phyloP scores from a whole-genome alignment of 2,888 invertebrate species.

The Strigamia crassipes region DNA sequence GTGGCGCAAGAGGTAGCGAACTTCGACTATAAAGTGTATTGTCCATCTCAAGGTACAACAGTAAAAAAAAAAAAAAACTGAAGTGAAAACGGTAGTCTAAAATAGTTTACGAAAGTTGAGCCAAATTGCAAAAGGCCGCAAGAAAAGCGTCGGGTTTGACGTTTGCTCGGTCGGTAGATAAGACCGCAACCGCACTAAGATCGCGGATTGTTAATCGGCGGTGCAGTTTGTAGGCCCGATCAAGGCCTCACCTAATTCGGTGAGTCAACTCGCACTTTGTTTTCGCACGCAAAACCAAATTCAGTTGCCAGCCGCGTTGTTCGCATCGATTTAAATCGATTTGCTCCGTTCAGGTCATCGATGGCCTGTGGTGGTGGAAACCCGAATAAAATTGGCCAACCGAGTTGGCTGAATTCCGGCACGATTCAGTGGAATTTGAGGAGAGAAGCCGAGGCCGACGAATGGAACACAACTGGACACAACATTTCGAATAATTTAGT shows the following conservation, averaged over 20 bases:
- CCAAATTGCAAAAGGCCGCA: too few relatives aligned
- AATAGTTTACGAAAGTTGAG: too few relatives aligned
- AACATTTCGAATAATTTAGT: neutral
- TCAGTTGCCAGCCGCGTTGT: too few relatives aligned
- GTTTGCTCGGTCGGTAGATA: neutral
- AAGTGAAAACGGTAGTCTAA: neutral
- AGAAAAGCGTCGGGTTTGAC: neutral
- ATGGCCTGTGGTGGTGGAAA: slow-evolving; percentile 16
- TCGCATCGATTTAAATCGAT: too few relatives aligned
- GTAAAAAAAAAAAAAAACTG: neutral
- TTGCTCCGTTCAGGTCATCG: neutral
- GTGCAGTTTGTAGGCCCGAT: neutral
- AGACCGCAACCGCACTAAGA: neutral
- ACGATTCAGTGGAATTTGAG: neutral
- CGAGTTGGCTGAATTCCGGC: neutral
- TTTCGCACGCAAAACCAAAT: too few relatives aligned
- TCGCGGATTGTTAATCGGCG: neutral
- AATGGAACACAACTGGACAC: neutral
- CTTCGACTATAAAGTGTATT: neutral
- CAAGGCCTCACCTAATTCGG: slow-evolving; percentile 5
- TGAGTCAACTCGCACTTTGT: neutral
- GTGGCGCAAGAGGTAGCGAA: neutral
- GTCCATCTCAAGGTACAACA: neutral
- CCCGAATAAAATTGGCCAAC: neutral
- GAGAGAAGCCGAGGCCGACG: neutral